Percentiles rank a stretch among this genome's conserved stretches.
These are phyloP conservation scores for Ceratoteleas bidentatus DNA, from an alignment of 1,140 invertebrate species.

Conservation along the genomic window DNA sequence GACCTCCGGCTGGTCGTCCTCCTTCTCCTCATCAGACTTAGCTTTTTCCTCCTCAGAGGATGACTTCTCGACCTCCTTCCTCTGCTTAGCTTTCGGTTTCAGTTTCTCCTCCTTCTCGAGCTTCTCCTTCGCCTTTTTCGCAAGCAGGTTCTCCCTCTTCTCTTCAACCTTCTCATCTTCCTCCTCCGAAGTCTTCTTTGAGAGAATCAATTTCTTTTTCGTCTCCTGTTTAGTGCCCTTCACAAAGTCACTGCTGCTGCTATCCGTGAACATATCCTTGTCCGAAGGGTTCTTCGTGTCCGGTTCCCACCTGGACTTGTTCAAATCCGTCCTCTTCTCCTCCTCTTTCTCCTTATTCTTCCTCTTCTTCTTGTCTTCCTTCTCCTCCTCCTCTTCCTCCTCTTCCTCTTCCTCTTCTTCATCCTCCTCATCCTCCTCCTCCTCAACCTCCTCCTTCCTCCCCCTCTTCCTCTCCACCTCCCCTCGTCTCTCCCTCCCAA, in stretches of 20 bases:
- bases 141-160: not conserved
- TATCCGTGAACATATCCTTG: constrained; percentile 36
- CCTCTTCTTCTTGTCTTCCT: too few relatives aligned
- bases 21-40: not conserved
- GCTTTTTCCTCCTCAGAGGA: not conserved
- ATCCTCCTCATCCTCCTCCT: not conserved
- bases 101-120: not conserved
- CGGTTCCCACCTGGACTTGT: too few relatives aligned
- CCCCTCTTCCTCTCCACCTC: not conserved
- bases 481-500: constrained; percentile 2
- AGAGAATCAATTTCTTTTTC: too few relatives aligned
- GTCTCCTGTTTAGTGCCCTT: not conserved
- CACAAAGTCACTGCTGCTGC: constrained; percentile 13
- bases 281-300: constrained; percentile 4
- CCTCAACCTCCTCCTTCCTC: not conserved
- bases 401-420: not conserved
- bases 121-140: constrained; percentile 9
- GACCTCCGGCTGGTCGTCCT: too few relatives aligned
- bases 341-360: too few relatives aligned
- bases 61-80: not conserved
- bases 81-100: not conserved
- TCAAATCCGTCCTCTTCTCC: too few relatives aligned
- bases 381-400: not conserved
- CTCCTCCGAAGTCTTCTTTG: not conserved
- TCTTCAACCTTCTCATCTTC: not conserved